Percentiles rank a stretch among this genome's conserved stretches.
Evolutionary conservation across 2,888 invertebrate species (phyloP).

Genomic region (Campopleginae sp.): DNA sequence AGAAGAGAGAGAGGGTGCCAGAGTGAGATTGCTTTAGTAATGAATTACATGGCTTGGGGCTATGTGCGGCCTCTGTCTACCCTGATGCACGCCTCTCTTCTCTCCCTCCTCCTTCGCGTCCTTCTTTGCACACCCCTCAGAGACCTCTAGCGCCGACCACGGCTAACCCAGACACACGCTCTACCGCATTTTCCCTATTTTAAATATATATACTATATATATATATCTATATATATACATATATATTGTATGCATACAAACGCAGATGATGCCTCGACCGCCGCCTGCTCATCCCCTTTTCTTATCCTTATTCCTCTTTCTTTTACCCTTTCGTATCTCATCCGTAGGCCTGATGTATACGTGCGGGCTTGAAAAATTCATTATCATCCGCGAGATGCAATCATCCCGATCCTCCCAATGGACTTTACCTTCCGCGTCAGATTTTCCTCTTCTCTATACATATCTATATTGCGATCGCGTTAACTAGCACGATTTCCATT

Average conservation of each 20-base stretch:
- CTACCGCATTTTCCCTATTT: conserved; percentile 57
- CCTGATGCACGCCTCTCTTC: conserved; percentile 71
- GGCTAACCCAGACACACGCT: conserved; percentile 59
- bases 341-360: background rate
- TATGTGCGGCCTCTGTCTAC: conserved; percentile 78
- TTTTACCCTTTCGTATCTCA: background rate
- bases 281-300: conserved; percentile 36
- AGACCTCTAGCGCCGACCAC: conserved; percentile 54
- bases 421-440: background rate
- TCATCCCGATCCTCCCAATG: background rate
- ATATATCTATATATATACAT: background rate
- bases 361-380: background rate
- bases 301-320: conserved; percentile 54
- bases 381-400: background rate
- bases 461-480: background rate
- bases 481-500: background rate
- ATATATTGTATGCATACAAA: conserved; percentile 43
- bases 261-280: conserved; percentile 28
- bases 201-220: too few relatives aligned
- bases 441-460: background rate
- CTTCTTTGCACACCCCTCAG: conserved; percentile 49
- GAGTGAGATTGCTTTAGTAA: conserved; percentile 83
- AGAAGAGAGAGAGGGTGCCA: conserved; percentile 78
- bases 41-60: conserved; percentile 83
- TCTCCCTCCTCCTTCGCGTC: conserved; percentile 64